Evolutionary conservation across 2,888 invertebrate genomes (phyloP).

Genomic region (Caradrina kadenii): DNA sequence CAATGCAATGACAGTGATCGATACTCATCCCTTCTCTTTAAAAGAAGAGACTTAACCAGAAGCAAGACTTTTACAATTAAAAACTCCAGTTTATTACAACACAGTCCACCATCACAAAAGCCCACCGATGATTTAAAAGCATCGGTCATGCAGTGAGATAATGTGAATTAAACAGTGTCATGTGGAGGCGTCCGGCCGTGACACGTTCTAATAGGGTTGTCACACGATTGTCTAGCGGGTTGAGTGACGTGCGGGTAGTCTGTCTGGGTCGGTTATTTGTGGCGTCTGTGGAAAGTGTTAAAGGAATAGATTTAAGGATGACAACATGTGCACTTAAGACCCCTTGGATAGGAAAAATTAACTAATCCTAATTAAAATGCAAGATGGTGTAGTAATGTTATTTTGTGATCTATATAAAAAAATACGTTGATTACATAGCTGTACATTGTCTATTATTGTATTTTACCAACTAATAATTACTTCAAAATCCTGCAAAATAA

Average conservation of each 20-base stretch:
- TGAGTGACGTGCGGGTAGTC: slow-evolving; percentile 12
- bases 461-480: neutral
- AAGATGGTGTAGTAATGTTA: no score
- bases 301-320: neutral
- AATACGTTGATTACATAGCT: no score
- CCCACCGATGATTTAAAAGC: slow-evolving; percentile 43
- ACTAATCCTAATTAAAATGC: no score
- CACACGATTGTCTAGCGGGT: neutral
- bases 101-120: slow-evolving; percentile 10
- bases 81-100: slow-evolving; percentile 17
- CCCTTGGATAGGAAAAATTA: no score
- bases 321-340: no score
- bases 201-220: slow-evolving; percentile 35
- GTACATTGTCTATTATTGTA: no score
- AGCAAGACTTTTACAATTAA: no score
- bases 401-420: no score
- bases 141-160: slow-evolving; percentile 34
- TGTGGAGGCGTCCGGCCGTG: slow-evolving; percentile 38
- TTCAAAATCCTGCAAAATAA: neutral
- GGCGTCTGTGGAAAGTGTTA: neutral
- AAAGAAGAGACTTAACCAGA: no score
- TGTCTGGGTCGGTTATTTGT: neutral
- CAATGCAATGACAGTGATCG: no score
- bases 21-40: no score
- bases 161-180: slow-evolving; percentile 57